phyloP scores from a whole-genome alignment of 2,888 invertebrate genomes.

The Agonopterix heracliana region DNA sequence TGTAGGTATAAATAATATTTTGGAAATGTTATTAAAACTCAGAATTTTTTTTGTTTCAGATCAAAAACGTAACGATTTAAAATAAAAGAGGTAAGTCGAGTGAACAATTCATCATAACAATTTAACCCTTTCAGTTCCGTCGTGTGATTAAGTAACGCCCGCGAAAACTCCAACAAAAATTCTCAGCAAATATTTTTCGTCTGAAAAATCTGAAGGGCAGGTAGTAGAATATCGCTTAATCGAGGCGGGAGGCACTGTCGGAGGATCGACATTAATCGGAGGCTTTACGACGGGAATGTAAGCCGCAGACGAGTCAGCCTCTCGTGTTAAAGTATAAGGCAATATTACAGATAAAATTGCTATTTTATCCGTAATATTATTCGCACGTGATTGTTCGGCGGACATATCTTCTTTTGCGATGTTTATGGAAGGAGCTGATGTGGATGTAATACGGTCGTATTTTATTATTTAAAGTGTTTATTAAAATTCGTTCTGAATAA shows the following conservation, averaged over 20 bases:
- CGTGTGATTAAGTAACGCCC: background rate
- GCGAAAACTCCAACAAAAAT: constrained; percentile 3
- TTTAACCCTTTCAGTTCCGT: background rate
- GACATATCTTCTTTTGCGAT: too few relatives aligned
- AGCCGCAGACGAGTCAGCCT: constrained; percentile 47
- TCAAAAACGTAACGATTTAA: too few relatives aligned
- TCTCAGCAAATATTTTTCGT: constrained; percentile 25
- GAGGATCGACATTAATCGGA: constrained; percentile 61
- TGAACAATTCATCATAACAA: too few relatives aligned
- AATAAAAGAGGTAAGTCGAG: too few relatives aligned
- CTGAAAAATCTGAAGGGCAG: constrained; percentile 43
- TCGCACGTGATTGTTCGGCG: background rate
- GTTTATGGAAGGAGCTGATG: too few relatives aligned
- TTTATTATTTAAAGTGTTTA: too few relatives aligned
- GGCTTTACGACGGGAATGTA: constrained; percentile 63
- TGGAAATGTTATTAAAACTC: too few relatives aligned
- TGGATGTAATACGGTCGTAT: too few relatives aligned
- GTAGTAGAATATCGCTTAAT: constrained; percentile 63
- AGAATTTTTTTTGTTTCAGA: too few relatives aligned
- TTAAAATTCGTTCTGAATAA: background rate
- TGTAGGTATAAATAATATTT: too few relatives aligned
- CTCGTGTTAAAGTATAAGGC: constrained; percentile 30
- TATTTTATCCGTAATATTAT: background rate
- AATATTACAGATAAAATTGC: constrained; percentile 23
- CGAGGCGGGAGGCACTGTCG: constrained; percentile 43